A percentile compares a stretch with the other conserved stretches of the same genome.
phyloP scores from a whole-genome alignment of 2,888 invertebrate species.

The Drosophila nr. perissopoda region DNA sequence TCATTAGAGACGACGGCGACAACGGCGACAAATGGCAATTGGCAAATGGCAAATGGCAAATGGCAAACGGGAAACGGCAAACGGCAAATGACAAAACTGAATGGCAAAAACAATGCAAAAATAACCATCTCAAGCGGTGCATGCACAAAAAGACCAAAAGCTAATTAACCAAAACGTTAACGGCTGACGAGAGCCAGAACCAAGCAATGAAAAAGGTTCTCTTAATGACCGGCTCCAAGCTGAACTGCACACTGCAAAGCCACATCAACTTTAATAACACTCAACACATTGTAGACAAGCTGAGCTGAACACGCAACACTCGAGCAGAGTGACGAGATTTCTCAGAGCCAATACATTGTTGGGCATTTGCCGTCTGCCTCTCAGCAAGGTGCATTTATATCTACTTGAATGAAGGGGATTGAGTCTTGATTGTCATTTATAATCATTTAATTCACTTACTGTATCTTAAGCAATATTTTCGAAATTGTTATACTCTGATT shows the following conservation, averaged over 20 bases:
- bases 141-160: conserved; percentile 71
- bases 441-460: background rate
- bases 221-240: conserved; percentile 45
- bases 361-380: background rate
- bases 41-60: conserved; percentile 26
- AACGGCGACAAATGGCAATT: conserved; percentile 34
- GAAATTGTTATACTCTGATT: background rate
- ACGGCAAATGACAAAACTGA: conserved; percentile 17
- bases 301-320: conserved; percentile 18
- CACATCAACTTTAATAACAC: conserved; percentile 36
- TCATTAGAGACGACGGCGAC: conserved; percentile 60
- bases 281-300: conserved; percentile 49
- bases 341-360: conserved; percentile 9
- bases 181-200: conserved; percentile 55
- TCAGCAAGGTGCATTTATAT: background rate
- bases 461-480: background rate
- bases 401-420: background rate
- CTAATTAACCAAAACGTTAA: conserved; percentile 76
- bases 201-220: conserved; percentile 65
- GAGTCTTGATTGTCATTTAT: background rate
- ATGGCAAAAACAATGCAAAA: conserved; percentile 43
- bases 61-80: background rate
- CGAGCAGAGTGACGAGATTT: background rate
- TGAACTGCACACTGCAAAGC: conserved; percentile 11
- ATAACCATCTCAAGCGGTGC: conserved; percentile 47